Percentiles rank a stretch among this genome's conserved stretches.
phyloP scores from a whole-genome alignment of 2,888 invertebrate species.

The Rhorus exstirpatorius region DNA sequence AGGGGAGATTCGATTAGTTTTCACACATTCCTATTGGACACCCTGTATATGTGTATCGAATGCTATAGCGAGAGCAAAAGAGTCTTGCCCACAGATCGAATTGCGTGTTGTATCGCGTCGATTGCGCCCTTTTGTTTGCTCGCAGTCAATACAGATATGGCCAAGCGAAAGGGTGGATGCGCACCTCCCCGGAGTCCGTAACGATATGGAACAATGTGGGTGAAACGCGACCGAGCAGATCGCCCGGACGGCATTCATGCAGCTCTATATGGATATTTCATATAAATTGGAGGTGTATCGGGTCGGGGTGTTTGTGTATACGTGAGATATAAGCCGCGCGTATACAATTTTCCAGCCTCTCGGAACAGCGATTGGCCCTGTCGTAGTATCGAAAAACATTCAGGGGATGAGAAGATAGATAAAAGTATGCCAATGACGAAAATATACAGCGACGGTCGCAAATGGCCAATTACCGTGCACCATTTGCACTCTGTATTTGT shows the following conservation, averaged over 20 bases:
- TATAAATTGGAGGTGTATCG: conserved; percentile 16
- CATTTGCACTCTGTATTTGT: conserved; percentile 10
- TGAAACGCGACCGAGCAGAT: conserved; percentile 64
- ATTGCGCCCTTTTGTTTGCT: conserved; percentile 25
- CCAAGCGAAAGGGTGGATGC: conserved; percentile 34
- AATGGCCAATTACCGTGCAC: conserved; percentile 56
- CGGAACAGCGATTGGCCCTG: conserved; percentile 37
- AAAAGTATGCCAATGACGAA: conserved; percentile 46
- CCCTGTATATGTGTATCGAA: too few species aligned
- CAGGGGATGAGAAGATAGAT: conserved; percentile 5
- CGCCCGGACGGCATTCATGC: conserved; percentile 54
- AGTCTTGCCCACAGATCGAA: not conserved
- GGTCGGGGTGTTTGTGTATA: conserved; percentile 8
- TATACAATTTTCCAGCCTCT: not conserved
- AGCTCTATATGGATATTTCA: conserved; percentile 11
- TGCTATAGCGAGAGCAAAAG: conserved; percentile 16
- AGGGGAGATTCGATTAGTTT: too few species aligned
- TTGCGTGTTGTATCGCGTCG: not conserved
- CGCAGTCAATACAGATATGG: not conserved
- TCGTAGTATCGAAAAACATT: conserved; percentile 2
- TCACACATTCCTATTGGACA: too few species aligned
- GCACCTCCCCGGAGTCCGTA: conserved; percentile 53
- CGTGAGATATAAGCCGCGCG: conserved; percentile 14
- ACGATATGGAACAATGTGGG: conserved; percentile 69
- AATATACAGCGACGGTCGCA: conserved; percentile 20